A percentile compares a stretch with the other conserved stretches of the same genome.
These are phyloP conservation scores for Meghimatium bilineatum DNA, from an alignment of 2,888 invertebrate genomes.

Conservation along the genomic window DNA sequence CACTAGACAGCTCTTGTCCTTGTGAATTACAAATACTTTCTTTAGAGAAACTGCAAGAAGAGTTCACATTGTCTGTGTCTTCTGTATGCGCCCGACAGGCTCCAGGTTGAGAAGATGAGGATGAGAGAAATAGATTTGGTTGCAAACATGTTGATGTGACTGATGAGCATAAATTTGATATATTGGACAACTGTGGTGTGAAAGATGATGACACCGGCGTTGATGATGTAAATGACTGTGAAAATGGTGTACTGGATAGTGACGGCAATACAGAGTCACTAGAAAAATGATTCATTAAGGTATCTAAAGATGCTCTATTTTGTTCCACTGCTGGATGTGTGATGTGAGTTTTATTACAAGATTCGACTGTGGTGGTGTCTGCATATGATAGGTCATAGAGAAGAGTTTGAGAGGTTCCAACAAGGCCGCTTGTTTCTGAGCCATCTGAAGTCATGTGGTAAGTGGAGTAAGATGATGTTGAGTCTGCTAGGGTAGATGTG, in stretches of 20 bases:
- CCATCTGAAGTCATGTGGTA: slow-evolving; percentile 14
- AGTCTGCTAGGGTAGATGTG: slow-evolving; percentile 1
- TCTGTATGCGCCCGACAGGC: not conserved
- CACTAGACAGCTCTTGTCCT: not conserved
- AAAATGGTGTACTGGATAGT: slow-evolving; percentile 33
- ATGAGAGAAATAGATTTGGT: not conserved
- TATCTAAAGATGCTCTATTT: not conserved
- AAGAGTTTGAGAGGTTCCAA: slow-evolving; percentile 28
- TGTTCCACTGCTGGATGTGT: not conserved
- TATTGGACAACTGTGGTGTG: not conserved
- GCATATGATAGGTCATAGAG: slow-evolving; percentile 22
- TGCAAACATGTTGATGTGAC: slow-evolving; percentile 19
- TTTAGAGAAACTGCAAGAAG: not conserved
- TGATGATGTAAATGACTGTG: slow-evolving; percentile 30
- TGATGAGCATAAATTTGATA: slow-evolving; percentile 36
- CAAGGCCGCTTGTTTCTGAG: slow-evolving; percentile 9
- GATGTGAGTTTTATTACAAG: slow-evolving; percentile 9
- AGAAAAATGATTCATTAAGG: slow-evolving; percentile 18
- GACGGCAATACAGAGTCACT: slow-evolving; percentile 2
- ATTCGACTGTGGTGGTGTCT: not conserved
- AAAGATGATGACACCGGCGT: not conserved
- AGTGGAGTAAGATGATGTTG: slow-evolving; percentile 20
- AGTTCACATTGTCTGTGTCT: not conserved
- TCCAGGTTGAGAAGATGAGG: slow-evolving; percentile 32
- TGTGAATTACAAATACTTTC: not conserved